These are phyloP conservation scores for Limnodromus scolopaceus DNA, from an alignment of 2,797 vertebrate genomes.

Conservation along the genomic window DNA sequence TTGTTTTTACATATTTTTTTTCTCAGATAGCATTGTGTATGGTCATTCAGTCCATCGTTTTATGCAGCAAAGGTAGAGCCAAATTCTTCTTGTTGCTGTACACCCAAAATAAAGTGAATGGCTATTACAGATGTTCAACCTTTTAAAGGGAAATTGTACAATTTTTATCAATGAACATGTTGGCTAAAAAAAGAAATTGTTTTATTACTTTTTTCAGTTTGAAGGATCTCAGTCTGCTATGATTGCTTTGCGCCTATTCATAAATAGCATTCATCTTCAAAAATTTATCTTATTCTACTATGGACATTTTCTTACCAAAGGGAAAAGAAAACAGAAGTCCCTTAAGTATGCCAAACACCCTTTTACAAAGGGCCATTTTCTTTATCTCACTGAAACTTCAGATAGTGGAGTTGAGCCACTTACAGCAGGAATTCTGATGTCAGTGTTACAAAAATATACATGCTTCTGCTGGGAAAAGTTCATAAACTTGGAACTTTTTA, in stretches of 20 bases:
- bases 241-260: not conserved
- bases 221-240: not conserved
- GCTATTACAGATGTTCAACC: not conserved
- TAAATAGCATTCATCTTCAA: not conserved
- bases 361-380: not conserved
- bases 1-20: not conserved
- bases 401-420: not conserved
- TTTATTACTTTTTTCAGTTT: not conserved
- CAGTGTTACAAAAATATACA: not conserved
- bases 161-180: not conserved
- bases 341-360: not conserved
- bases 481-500: not conserved
- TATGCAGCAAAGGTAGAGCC: not conserved
- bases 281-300: not conserved
- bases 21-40: not conserved
- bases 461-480: not conserved
- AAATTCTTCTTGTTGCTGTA: not conserved
- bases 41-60: not conserved
- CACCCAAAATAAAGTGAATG: not conserved
- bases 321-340: not conserved
- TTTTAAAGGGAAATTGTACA: not conserved
- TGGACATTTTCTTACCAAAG: not conserved
- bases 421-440: not conserved
- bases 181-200: not conserved
- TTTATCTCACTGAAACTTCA: not conserved